A percentile compares a stretch with the other conserved stretches of the same genome.
These are phyloP conservation scores for Chaetops frenatus DNA, from an alignment of 2,113 vertebrate species.

Conservation along the genomic window DNA sequence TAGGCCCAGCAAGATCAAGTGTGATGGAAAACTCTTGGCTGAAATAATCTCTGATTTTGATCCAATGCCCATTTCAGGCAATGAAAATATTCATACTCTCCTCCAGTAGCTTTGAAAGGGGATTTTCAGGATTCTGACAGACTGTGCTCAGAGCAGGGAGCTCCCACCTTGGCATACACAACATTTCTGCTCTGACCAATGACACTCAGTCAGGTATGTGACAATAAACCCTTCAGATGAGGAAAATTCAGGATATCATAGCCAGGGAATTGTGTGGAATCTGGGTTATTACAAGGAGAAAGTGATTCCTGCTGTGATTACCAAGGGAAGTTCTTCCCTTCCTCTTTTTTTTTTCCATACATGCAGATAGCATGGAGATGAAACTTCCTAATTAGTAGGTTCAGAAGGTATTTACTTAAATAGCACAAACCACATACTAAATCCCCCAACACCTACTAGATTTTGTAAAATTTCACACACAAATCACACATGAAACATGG, in stretches of 20 bases:
- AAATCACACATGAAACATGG: background rate
- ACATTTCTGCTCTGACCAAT: background rate
- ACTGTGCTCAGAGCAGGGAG: background rate
- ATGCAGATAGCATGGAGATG: background rate
- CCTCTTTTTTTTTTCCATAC: background rate
- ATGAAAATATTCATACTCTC: background rate
- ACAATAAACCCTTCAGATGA: background rate
- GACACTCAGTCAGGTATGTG: background rate
- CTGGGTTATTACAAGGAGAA: background rate
- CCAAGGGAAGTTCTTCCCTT: background rate
- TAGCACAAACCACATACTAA: background rate
- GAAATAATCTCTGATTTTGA: constrained; percentile 1
- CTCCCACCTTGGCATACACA: background rate
- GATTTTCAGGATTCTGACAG: background rate
- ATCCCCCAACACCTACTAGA: background rate
- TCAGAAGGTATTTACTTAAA: background rate
- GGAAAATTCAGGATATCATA: background rate
- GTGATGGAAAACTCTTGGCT: background rate
- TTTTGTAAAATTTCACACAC: background rate
- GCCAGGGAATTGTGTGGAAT: background rate
- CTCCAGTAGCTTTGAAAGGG: background rate
- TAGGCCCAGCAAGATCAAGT: background rate
- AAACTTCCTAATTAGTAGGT: background rate
- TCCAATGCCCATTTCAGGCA: background rate
- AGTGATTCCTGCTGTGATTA: background rate